These are phyloP conservation scores for Psophia crepitans DNA, from an alignment of 2,113 vertebrate species.

Conservation along the genomic window DNA sequence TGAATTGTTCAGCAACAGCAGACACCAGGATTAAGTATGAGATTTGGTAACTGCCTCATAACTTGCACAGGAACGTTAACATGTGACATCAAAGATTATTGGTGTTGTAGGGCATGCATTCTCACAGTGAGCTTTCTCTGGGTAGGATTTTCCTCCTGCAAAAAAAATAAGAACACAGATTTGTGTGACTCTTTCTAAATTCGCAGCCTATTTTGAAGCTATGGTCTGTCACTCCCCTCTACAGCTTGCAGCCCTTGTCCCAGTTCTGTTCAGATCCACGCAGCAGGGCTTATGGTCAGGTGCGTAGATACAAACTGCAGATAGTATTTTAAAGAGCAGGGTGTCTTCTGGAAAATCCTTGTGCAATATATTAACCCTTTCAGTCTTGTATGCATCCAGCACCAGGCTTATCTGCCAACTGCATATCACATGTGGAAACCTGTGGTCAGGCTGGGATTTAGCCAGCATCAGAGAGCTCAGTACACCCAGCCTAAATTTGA, in stretches of 20 bases:
- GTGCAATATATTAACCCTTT: not conserved
- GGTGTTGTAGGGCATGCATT: not conserved
- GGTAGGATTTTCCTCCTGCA: not conserved
- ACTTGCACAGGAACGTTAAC: not conserved
- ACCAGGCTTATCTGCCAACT: not conserved
- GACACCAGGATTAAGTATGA: not conserved
- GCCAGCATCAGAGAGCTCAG: not conserved
- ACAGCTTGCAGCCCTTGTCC: not conserved
- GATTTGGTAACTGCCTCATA: not conserved
- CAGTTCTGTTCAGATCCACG: not conserved
- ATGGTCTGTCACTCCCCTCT: not conserved
- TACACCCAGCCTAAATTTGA: not conserved
- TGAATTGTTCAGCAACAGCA: not conserved
- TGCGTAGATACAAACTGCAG: accelerated
- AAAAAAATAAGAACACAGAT: not conserved
- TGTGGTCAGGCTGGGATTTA: not conserved
- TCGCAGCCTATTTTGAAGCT: not conserved
- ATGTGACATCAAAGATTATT: not conserved
- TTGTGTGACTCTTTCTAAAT: not conserved
- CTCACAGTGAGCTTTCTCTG: not conserved
- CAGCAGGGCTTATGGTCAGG: not conserved
- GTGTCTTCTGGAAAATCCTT: not conserved
- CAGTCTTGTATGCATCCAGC: not conserved
- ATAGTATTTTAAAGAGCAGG: not conserved
- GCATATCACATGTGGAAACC: not conserved